Evolutionary conservation across 2,888 invertebrate genomes (phyloP).

Genomic region (Ceramica pisi): DNA sequence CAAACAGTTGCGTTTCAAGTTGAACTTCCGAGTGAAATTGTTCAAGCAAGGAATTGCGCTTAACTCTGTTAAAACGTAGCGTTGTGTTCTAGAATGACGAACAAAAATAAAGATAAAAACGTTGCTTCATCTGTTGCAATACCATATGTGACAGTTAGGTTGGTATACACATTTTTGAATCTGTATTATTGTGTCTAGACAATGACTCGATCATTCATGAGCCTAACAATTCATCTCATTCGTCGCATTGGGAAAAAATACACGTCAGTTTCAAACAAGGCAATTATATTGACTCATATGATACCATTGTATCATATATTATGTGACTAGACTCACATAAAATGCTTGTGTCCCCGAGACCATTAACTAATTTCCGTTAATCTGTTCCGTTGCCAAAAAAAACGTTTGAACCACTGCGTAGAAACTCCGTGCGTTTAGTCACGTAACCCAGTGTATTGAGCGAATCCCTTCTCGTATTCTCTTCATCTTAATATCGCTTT

Average conservation of each 20-base stretch:
- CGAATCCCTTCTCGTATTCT: conserved; percentile 41
- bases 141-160: background rate
- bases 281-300: background rate
- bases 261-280: background rate
- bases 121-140: conserved; percentile 28
- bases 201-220: conserved; percentile 5
- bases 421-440: conserved; percentile 60
- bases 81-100: background rate
- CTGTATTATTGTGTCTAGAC: background rate
- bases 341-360: conserved; percentile 10
- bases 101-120: background rate
- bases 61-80: background rate
- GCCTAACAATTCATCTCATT: background rate
- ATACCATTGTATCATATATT: background rate
- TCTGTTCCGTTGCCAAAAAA: conserved; percentile 49
- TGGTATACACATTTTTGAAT: background rate
- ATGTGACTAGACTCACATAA: background rate
- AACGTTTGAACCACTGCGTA: conserved; percentile 44
- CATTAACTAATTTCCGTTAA: conserved; percentile 13
- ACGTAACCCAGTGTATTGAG: conserved; percentile 58
- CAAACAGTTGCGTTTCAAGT: background rate
- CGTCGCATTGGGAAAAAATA: background rate
- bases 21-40: background rate
- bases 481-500: conserved; percentile 32
- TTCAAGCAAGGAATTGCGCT: conserved; percentile 4